Conservation (phyloP, 1,140 invertebrate genomes). For the Scylla paramamosain region DNA sequence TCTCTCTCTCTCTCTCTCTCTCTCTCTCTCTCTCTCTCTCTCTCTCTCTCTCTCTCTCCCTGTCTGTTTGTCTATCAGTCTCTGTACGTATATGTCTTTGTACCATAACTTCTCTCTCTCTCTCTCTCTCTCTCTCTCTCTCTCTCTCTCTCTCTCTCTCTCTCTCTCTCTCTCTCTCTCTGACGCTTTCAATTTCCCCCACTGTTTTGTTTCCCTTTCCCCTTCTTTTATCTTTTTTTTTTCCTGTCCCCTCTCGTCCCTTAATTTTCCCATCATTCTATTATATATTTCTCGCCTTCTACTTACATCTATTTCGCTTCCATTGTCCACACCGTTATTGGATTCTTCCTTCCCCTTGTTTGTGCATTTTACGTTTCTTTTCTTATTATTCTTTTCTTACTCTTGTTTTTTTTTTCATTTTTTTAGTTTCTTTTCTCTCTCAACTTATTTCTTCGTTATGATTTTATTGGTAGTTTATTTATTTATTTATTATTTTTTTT, state of each 20-base stretch:
- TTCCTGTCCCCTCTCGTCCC: background rate
- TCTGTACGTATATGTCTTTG: too few relatives aligned
- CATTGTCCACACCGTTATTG: background rate
- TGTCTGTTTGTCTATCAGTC: too few relatives aligned
- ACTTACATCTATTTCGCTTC: background rate
- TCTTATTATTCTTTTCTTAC: background rate
- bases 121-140: background rate
- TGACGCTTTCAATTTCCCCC: background rate
- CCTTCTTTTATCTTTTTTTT: background rate
- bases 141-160: background rate
- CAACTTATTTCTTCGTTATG: too few relatives aligned
- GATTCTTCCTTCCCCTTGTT: background rate
- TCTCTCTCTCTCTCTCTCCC: background rate
- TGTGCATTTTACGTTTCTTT: background rate
- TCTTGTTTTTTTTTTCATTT: background rate
- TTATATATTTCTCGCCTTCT: background rate
- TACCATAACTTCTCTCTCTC: too few relatives aligned
- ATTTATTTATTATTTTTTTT: too few relatives aligned
- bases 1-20: background rate
- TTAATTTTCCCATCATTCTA: conserved; percentile 8
- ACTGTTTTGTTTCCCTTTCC: background rate
- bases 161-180: conserved; percentile 8
- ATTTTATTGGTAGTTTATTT: too few relatives aligned
- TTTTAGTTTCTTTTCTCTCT: background rate
- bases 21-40: conserved; percentile 8